Evolutionary conservation across 2,113 vertebrate genomes (phyloP), one percentile per base, ranked within the genome.

Genomic region (Corythoichthys haematopterus): DNA sequence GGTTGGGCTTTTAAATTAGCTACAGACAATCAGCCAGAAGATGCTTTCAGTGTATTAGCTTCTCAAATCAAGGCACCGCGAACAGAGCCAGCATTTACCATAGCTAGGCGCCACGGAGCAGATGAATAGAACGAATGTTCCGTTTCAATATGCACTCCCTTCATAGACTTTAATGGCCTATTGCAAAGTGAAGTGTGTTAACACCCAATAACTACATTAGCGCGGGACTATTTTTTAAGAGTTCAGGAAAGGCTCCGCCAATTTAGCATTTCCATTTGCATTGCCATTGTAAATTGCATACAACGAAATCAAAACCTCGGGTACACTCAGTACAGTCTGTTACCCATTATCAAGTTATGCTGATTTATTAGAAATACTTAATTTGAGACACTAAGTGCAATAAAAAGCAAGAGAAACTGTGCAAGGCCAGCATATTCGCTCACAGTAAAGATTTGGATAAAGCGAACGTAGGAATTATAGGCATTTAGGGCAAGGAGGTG

Each of bases 21-120:
- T 70, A 66, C 61, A 79, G 75, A 75, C 69, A 79, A 81, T 85
- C 68, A 72, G 80, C 62, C 53, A 68, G 68, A 69, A 58, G 56
- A 81, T 68, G 88, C 88, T 90, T 88, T 90, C 82, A 88, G 72
- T 75, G 77, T 84, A 88, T 90, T 88, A 88, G 80, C 74, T 77
- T 79, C 82, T 87, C 81, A 90, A 87, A 87, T 88, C 84, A 85
- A 88, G 85, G 87, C 73, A 85, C 68, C 63, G 61, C 61, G 71
- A 76, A 73, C 73, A 70, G 70, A 75, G 65, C 43, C 72, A 73
- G 76, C 75, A 68, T 79, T 85, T 82, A 83, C 80, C 73, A 78
- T 69, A 63, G 71, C 69, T 48, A 83, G 79, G 66, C 80, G 74
- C 40, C 71, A n/a, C 51, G 63, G 72, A 76, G 77, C 66, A 68